Evolutionary conservation across 1,140 invertebrate genomes (phyloP), one percentile per base, ranked within the genome.

Genomic region (Littorina saxatilis): DNA sequence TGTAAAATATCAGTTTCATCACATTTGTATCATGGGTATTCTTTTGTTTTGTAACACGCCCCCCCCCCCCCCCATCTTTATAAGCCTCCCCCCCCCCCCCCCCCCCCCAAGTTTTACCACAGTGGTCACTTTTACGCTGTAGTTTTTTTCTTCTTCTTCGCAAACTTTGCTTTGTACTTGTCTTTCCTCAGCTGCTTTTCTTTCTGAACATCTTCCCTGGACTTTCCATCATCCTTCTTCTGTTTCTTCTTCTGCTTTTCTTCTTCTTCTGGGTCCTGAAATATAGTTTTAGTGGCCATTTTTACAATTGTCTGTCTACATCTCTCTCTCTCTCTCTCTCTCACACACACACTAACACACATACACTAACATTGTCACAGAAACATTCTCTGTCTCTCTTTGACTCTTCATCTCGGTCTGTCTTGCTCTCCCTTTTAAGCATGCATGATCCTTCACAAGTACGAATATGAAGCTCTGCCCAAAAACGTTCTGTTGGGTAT

Each of bases 171-270:
- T 47, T 84, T 84, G 50, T 79, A 81, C 63, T 81, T 84, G 35
- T 81, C 83, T 81, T 81, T 84, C 63, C 83, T 79, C 37, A 39
- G n/a, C 32, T 81, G n/a, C 77, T 84, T 84, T 43, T 81, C 83
- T 37, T 70, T 76, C 17, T 11, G 40, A 35, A 35, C 77, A n/a
- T 84, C 37, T 63, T 79, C 80, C 47, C 35, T 77, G 47, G 82
- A 43, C 61, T 81, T 81, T 23, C 74, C 74, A 11, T 61, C 37
- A 13, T 61, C 58, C 35, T 40, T 80, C 52, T 72, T 83, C 43
- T 15, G 27, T 61, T 72, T 81, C 43, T 81, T 81, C 40, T 70
- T 23, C 35, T 32, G 55, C 7, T 66, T 58, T 79, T 84, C 79
- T 40, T 84, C 75, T 73, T 83, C 82, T 75, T 84, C 82, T 27